Evolutionary conservation across 2,888 invertebrate species (phyloP).

Genomic region (Gibbula magus): DNA sequence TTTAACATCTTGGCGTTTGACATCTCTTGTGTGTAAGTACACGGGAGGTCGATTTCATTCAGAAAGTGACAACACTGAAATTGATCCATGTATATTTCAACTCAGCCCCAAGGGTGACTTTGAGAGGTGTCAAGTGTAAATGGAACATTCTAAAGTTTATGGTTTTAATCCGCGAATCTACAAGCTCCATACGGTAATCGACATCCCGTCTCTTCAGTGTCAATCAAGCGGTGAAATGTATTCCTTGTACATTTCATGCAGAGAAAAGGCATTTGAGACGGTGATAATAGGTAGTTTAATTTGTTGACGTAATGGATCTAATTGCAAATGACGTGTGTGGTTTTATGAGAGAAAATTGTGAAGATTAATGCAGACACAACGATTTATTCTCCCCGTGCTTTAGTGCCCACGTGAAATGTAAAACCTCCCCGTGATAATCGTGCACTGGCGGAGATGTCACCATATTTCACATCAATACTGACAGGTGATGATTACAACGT

Average conservation of each 20-base stretch:
- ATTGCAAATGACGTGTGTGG: neutral
- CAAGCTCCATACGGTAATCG: neutral
- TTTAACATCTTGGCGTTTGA: neutral
- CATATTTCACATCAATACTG: too few relatives aligned
- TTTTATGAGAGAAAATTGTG: neutral
- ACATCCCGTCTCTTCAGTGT: neutral
- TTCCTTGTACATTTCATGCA: neutral
- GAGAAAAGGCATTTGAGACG: neutral
- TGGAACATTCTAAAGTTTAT: neutral
- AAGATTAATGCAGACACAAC: too few relatives aligned
- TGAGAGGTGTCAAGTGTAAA: neutral
- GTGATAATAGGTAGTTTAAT: neutral
- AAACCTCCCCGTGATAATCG: too few relatives aligned
- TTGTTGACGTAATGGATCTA: neutral
- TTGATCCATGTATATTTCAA: constrained; percentile 8
- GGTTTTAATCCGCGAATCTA: neutral
- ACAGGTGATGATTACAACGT: too few relatives aligned
- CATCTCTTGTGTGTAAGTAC: neutral
- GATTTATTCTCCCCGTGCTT: too few relatives aligned
- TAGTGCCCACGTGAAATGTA: too few relatives aligned
- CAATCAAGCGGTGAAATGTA: neutral
- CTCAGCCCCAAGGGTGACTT: neutral
- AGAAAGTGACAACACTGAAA: neutral
- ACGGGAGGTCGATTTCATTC: neutral
- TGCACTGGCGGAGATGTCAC: too few relatives aligned